Evolutionary conservation across 2,797 vertebrate species (phyloP), one percentile per base, ranked within the genome.

Genomic region (Chloroceryle amazona): DNA sequence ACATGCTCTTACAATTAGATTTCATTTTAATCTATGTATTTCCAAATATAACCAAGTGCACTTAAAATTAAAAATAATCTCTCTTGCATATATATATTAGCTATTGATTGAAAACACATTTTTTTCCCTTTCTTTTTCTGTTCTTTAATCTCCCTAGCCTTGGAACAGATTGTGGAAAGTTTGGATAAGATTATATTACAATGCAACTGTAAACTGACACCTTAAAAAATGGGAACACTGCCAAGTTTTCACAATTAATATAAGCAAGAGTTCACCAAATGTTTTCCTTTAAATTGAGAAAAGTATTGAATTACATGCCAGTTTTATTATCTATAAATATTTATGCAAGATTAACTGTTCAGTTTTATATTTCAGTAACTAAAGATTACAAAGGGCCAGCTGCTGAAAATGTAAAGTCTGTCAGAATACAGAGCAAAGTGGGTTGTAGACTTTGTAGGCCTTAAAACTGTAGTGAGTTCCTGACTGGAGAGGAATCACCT

Each of bases 181-280:
- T 89, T 21, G 6, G 81, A 60, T 87, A 92, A 97, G 90, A 83
- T 90, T 37, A 9, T 67, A 25, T 93, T 93, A 93, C 46, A 95
- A 88, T 60, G n/a, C 55, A 84, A 92, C 63, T 72, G 65, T 75
- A 96, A 96, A 94, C 44, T 44, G 86, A 87, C 76, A 87, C 84
- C 73, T 90, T 90, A 86, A 95, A 96, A 87, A 96, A 73, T 75
- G 83, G 58, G 74, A 93, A 61, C 13, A 10, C 17, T 87, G 74
- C 61, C 90, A 97, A 80, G 31, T 81, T 96, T 82, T 95, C 76
- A 85, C 82, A 97, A 97, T 89, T 83, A 89, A 72, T 88, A 68
- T 6, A 88, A 61, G 41, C 37, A 74, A 89, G 81, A 31, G 78
- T 85, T 87, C 73, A 96, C 54, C 82, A 86, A 97, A 96, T 15